These are phyloP conservation scores for Ariolimax columbianus DNA, from an alignment of 2,888 invertebrate species.

Conservation along the genomic window DNA sequence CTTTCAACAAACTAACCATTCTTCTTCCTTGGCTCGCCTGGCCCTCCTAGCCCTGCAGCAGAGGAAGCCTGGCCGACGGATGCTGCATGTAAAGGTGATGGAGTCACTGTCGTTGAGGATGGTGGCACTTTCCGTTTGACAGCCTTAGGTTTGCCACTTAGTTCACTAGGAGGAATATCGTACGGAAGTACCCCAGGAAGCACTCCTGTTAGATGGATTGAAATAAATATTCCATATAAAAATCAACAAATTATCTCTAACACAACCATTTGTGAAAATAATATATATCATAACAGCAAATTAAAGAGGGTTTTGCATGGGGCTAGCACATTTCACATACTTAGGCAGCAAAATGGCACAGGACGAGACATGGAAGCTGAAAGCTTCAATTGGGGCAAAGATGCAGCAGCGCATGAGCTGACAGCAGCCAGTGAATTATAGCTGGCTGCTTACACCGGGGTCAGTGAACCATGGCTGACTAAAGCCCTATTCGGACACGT, in stretches of 20 bases:
- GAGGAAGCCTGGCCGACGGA: background rate
- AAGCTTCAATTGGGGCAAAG: too few relatives aligned
- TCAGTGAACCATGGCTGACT: too few relatives aligned
- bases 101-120: background rate
- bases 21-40: constrained; percentile 50
- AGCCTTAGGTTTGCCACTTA: constrained; percentile 51
- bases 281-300: too few relatives aligned
- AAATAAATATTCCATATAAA: background rate
- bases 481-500: too few relatives aligned
- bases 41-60: background rate
- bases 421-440: too few relatives aligned
- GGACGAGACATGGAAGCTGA: too few relatives aligned
- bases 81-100: background rate
- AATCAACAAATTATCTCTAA: background rate
- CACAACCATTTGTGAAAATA: too few relatives aligned
- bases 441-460: too few relatives aligned
- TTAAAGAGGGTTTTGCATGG: too few relatives aligned
- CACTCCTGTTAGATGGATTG: background rate
- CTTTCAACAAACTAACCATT: background rate
- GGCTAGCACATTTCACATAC: too few relatives aligned
- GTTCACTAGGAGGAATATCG: background rate
- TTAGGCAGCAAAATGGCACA: too few relatives aligned
- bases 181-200: constrained; percentile 4
- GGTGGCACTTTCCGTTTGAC: constrained; percentile 55
- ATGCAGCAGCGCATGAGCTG: too few relatives aligned